These are phyloP conservation scores for Lepidurus apus DNA, from an alignment of 1,140 invertebrate species.

Conservation along the genomic window DNA sequence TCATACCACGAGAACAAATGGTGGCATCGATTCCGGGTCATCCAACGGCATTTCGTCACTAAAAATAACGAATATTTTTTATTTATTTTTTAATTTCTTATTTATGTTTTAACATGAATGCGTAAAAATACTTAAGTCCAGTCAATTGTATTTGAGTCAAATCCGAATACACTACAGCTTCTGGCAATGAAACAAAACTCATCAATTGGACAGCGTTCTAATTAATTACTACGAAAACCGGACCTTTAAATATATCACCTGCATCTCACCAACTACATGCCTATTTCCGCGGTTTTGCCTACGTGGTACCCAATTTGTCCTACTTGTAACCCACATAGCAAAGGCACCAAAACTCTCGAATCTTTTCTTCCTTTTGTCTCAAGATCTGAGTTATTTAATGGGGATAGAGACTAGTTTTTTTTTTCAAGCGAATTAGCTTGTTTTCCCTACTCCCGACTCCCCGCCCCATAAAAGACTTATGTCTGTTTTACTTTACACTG, in stretches of 20 bases:
- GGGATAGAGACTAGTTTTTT: slow-evolving; percentile 14
- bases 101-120: too few species aligned
- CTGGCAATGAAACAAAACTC: slow-evolving; percentile 3
- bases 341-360: background rate
- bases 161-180: too few species aligned
- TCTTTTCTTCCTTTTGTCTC: background rate
- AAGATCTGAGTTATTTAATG: background rate
- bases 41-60: too few species aligned
- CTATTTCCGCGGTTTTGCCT: background rate
- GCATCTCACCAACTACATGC: background rate
- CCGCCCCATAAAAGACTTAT: background rate
- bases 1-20: too few species aligned
- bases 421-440: background rate
- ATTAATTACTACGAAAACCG: background rate
- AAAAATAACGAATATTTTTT: too few species aligned
- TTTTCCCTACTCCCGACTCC: background rate
- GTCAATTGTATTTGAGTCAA: too few species aligned
- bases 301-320: background rate
- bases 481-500: background rate
- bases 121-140: too few species aligned
- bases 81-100: too few species aligned
- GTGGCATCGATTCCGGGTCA: too few species aligned
- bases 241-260: background rate
- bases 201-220: background rate
- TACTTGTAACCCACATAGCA: background rate